Conservation (phyloP, 1,140 invertebrate species). For the Saccostrea cuccullata region DNA sequence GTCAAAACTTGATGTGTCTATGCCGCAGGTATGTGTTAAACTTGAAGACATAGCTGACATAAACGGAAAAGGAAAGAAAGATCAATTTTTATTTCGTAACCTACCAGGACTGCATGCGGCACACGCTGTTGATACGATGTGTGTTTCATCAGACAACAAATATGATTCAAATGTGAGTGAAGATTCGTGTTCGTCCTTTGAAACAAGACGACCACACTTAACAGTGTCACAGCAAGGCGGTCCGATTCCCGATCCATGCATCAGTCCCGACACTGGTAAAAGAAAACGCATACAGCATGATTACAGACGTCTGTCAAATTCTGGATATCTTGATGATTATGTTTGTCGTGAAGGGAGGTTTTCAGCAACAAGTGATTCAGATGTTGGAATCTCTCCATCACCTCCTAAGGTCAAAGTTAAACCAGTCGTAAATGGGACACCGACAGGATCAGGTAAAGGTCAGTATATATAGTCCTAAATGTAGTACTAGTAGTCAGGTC, state of each 20-base stretch:
- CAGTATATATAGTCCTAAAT: background rate
- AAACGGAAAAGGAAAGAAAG: conserved; percentile 67
- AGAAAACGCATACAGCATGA: conserved; percentile 72
- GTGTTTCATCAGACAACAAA: conserved; percentile 40
- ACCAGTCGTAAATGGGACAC: background rate
- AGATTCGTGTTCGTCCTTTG: conserved; percentile 37
- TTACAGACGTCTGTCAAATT: conserved; percentile 75
- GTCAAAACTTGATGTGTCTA: conserved; percentile 51
- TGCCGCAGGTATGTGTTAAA: conserved; percentile 42
- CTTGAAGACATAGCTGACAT: conserved; percentile 69
- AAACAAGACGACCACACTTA: conserved; percentile 65
- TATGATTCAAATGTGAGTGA: background rate
- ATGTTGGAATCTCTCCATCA: conserved; percentile 62
- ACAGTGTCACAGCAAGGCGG: conserved; percentile 50
- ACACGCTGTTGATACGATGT: conserved; percentile 54
- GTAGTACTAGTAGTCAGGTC: background rate
- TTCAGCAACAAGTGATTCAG: conserved; percentile 64
- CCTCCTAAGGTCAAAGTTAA: conserved; percentile 47
- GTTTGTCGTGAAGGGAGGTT: conserved; percentile 71
- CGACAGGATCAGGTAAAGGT: background rate
- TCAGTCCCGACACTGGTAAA: conserved; percentile 72
- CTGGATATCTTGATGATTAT: conserved; percentile 76
- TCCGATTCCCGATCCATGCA: conserved; percentile 56
- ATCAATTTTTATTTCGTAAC: conserved; percentile 73
- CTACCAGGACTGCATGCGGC: conserved; percentile 73